These are phyloP conservation scores for Nasonia giraulti DNA, from an alignment of 1,140 invertebrate species.

Conservation along the genomic window DNA sequence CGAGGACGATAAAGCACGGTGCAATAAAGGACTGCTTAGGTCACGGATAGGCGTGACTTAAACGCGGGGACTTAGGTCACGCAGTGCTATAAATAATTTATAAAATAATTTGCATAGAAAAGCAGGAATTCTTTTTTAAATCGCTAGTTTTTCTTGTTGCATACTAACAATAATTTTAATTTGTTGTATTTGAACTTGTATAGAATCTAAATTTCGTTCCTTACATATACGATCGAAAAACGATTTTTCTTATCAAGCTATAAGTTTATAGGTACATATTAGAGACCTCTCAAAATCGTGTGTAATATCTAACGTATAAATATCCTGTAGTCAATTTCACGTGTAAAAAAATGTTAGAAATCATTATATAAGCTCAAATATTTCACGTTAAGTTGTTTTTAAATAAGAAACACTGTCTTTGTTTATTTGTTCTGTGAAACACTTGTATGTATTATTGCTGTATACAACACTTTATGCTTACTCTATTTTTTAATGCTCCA, in stretches of 20 bases:
- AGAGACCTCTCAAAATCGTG: no score
- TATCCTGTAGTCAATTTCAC: neutral
- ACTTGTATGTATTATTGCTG: neutral
- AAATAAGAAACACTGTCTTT: neutral
- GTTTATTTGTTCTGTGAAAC: neutral
- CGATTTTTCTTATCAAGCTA: neutral
- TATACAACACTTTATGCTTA: conserved; percentile 4
- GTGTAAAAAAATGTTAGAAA: neutral
- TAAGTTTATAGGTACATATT: no score
- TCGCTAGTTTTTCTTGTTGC: neutral
- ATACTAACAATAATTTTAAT: neutral
- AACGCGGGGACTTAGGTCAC: no score
- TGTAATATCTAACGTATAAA: no score
- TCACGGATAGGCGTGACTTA: no score
- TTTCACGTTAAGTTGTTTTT: neutral
- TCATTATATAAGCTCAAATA: neutral
- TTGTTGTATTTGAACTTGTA: neutral
- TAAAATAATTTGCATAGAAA: neutral
- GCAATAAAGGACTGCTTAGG: no score
- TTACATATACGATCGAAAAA: neutral
- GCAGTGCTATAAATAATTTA: neutral
- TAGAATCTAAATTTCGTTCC: neutral
- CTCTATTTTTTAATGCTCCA: neutral
- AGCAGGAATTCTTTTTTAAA: neutral
- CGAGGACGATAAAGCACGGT: no score